Evolutionary conservation across 1,140 invertebrate genomes (phyloP), one percentile per base, ranked within the genome.

Genomic region (Aphidius gifuensis): DNA sequence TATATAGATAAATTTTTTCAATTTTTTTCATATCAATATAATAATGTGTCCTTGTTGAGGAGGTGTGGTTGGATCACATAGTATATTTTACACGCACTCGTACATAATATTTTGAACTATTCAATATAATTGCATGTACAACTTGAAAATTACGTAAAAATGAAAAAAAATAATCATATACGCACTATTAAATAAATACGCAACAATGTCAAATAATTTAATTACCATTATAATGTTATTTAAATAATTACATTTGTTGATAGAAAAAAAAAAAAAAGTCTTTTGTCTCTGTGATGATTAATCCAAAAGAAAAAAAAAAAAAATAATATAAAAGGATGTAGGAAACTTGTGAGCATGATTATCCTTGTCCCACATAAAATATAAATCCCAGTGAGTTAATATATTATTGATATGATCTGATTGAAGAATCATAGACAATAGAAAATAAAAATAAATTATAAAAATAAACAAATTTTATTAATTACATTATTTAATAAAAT

Each of bases 41-140:
- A 60, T 56, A 59, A 66, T 62, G 58, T 62, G 55, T 48, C 64
- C 64, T 66, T 62, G 64, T 45, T 39, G 21, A 23, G 53, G 64
- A 65, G 64, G 64, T 60, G 64, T 66, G 64, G 61, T 62, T 47
- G 60, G 42, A 48, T 44, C 32, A 32, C 23, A 23, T 11, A 53
- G 57, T 64, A 64, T 60, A 60, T 49, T 64, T 60, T 64, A 16
- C 16, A 16, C 16, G 16, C 16, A 16, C 16, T 16, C 16, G 16
- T 16, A 16, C 16, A 16, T 16, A 16, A 16, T 16, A 16, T 16
- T 16, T 16, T 16, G 16, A 16, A 16, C 23, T 32, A 32, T 32
- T 1, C 23, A 16, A 16, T 32, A 3, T 32, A 32, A 32, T 32
- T 32, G 23, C 23, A 32, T 32, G 4, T 32, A 32, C 4, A 32